These are phyloP conservation scores for Tachystola acroxantha DNA, from an alignment of 2,888 invertebrate species.

Conservation along the genomic window DNA sequence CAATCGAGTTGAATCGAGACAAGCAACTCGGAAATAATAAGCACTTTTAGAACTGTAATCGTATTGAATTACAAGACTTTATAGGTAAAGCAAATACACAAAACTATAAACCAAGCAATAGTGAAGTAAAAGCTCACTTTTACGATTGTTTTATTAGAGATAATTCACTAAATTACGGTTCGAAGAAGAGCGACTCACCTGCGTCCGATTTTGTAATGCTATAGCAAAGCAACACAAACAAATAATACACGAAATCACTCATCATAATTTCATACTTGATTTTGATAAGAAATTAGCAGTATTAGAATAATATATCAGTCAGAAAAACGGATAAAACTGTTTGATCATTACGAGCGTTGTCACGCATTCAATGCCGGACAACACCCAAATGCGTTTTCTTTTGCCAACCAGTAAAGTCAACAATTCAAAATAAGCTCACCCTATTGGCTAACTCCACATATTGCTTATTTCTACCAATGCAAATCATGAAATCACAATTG, in stretches of 20 bases:
- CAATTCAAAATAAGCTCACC: background rate
- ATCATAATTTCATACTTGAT: conserved; percentile 70
- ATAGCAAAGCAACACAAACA: conserved; percentile 62
- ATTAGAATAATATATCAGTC: conserved; percentile 33
- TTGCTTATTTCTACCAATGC: background rate
- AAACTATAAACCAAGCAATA: no score
- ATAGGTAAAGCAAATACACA: no score
- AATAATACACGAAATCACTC: conserved; percentile 59
- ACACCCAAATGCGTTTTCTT: conserved; percentile 53
- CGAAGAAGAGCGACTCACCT: no score
- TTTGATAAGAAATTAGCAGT: conserved; percentile 20
- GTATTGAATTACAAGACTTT: no score
- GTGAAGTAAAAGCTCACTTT: no score
- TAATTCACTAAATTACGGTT: no score
- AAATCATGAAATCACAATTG: background rate
- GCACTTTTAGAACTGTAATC: no score
- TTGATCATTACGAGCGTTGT: conserved; percentile 73
- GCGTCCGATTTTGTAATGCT: conserved; percentile 51
- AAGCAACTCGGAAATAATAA: no score
- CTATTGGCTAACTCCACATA: conserved; percentile 5
- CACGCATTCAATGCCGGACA: conserved; percentile 52
- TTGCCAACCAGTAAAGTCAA: conserved; percentile 5
- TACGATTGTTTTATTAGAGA: no score
- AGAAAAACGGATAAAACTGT: conserved; percentile 53
- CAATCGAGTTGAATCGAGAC: no score